Conservation (phyloP, 2,888 invertebrate species). For the Acleris holmiana region DNA sequence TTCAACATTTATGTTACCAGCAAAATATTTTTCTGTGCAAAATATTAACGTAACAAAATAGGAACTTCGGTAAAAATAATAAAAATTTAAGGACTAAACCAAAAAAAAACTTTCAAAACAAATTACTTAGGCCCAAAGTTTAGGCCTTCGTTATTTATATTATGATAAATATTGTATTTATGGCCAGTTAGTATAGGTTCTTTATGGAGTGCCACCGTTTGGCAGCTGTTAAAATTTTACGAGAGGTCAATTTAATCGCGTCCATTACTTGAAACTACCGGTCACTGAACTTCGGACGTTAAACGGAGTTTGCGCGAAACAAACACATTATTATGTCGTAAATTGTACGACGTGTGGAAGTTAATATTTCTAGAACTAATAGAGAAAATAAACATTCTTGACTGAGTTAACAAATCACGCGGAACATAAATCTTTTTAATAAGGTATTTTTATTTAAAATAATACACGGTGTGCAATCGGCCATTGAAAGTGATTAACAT, state of each 20-base stretch:
- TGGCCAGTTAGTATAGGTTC: conserved; percentile 27
- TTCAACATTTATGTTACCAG: too few species aligned
- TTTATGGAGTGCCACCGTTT: conserved; percentile 10
- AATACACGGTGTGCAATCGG: too few species aligned
- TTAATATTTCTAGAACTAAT: conserved; percentile 3
- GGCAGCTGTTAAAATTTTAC: conserved; percentile 34
- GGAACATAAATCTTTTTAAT: not conserved
- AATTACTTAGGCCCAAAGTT: too few species aligned
- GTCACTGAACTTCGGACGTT: conserved; percentile 25
- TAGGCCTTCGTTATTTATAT: too few species aligned
- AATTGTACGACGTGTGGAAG: conserved; percentile 1
- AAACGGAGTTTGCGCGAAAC: conserved; percentile 17
- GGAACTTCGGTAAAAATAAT: too few species aligned
- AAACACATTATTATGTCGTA: conserved; percentile 16
- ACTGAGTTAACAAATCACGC: not conserved
- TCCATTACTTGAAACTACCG: conserved; percentile 30
- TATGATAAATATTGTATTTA: not conserved
- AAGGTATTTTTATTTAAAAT: too few species aligned
- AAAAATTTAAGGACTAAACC: too few species aligned
- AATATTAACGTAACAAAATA: too few species aligned
- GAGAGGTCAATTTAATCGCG: conserved; percentile 36
- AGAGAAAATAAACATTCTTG: not conserved
- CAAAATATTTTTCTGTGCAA: too few species aligned
- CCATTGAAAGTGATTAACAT: too few species aligned
- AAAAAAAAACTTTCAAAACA: too few species aligned